A percentile compares a stretch with the other conserved stretches of the same genome.
These are phyloP conservation scores for Cerceris rybyensis DNA, from an alignment of 2,888 invertebrate species.

Conservation along the genomic window DNA sequence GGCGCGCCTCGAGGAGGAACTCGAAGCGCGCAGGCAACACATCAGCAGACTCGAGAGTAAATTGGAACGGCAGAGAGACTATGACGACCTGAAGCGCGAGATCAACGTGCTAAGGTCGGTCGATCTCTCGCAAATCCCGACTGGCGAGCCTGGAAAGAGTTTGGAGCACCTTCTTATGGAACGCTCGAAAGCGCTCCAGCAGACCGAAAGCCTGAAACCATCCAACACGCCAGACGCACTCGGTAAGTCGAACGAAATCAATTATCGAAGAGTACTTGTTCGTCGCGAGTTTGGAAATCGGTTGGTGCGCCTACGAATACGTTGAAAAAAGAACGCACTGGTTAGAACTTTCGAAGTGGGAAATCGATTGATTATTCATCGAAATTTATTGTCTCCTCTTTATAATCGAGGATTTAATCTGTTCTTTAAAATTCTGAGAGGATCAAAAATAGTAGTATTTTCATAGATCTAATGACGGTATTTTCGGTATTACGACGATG, in stretches of 20 bases:
- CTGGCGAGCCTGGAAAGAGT: conserved; percentile 82
- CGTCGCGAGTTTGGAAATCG: conserved; percentile 2
- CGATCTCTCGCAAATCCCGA: conserved; percentile 85
- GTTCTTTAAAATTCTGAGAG: too few relatives aligned
- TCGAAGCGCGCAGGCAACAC: conserved; percentile 93
- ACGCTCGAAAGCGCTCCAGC: conserved; percentile 88
- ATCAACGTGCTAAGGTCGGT: conserved; percentile 91
- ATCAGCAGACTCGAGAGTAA: conserved; percentile 92
- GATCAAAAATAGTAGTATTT: too few relatives aligned
- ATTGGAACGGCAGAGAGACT: conserved; percentile 94
- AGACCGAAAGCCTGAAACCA: conserved; percentile 83
- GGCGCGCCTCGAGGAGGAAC: conserved; percentile 93
- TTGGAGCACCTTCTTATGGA: conserved; percentile 90
- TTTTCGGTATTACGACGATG: background rate
- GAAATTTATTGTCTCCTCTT: too few relatives aligned
- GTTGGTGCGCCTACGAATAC: background rate
- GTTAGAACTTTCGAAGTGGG: background rate
- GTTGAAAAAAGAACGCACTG: background rate
- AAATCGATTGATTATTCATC: background rate
- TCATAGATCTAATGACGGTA: background rate
- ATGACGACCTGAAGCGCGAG: conserved; percentile 96
- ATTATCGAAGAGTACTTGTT: conserved; percentile 10
- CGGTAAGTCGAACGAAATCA: conserved; percentile 73
- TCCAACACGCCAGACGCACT: conserved; percentile 81
- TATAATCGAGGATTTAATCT: too few relatives aligned